Evolutionary conservation across 2,113 vertebrate species (phyloP), one percentile per base, ranked within the genome.

Genomic region (Aphyosemion australe): DNA sequence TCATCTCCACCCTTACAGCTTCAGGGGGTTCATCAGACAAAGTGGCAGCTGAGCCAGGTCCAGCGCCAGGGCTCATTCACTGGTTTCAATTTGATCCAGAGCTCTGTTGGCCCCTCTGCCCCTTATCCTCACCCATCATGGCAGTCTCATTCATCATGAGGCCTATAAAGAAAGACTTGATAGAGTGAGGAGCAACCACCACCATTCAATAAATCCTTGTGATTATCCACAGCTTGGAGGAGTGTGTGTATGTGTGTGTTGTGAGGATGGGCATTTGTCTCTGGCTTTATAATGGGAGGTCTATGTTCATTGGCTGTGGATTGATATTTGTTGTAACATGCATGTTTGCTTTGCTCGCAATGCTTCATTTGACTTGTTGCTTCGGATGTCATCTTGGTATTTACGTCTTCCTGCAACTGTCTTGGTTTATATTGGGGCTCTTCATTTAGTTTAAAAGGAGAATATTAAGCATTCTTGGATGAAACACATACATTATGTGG

Each of bases 131-230:
- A 59, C 65, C 80, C 74, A 54, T 62, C 69, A 41, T 77, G 80
- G 82, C 84, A 85, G 75, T 39, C 69, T 73, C 88, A 88, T 91
- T 83, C 61, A 90, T 91, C 88, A 90, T 1, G 0, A 8, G 54
- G 65, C 84, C 84, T 81, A 85, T 91, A 89, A 85, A 89, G 80
- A 78, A 83, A 53, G 86, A 83, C 86, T 86, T 89, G 89, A 89
- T 84, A 74, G 91, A 89, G 84, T 84, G 83, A 88, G 88, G 84
- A 78, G 87, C 67, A 68, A 80, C 83, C 82, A 82, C 79, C 74
- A 75, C 72, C 80, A 83, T 88, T 91, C 91, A 90, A 91, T 91
- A 91, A 91, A 90, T 92, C 89, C 88, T 86, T 69, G 74, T 87
- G 84, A 90, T 92, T 90, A 91, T 87, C 89, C 88, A 85, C 66